A percentile compares a stretch with the other conserved stretches of the same genome.
These are phyloP conservation scores for Copsychus sechellarum DNA, from an alignment of 2,113 vertebrate genomes.

Conservation along the genomic window DNA sequence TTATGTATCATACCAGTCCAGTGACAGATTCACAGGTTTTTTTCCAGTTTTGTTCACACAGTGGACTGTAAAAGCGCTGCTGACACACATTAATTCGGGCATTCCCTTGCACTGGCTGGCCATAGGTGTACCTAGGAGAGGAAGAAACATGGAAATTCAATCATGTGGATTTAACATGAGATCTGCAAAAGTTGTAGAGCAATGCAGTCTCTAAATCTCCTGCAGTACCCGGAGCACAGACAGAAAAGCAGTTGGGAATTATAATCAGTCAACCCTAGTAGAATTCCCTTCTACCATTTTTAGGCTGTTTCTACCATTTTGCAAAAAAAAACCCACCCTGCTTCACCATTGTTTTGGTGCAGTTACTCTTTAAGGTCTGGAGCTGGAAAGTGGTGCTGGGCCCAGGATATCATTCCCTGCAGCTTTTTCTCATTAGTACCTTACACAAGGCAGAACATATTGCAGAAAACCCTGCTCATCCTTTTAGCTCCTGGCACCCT, in stretches of 20 bases:
- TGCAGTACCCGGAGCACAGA: background rate
- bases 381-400: background rate
- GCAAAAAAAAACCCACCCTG: background rate
- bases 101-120: constrained; percentile 68
- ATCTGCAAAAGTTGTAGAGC: background rate
- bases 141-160: background rate
- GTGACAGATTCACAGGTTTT: constrained; percentile 56
- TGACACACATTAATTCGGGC: constrained; percentile 62
- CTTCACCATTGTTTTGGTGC: background rate
- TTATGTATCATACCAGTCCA: constrained; percentile 49
- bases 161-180: background rate
- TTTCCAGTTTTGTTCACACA: constrained; percentile 23
- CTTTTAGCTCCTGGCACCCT: background rate
- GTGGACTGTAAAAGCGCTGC: background rate
- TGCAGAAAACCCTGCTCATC: background rate
- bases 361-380: background rate
- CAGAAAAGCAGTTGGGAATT: background rate
- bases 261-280: background rate
- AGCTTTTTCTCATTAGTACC: background rate
- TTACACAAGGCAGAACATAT: background rate
- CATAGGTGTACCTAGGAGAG: constrained; percentile 69
- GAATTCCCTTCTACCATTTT: background rate
- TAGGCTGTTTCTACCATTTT: background rate
- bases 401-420: background rate
- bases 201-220: background rate